Percentiles rank a stretch among this genome's conserved stretches.
These are phyloP conservation scores for Mythimna ferrago DNA, from an alignment of 2,888 invertebrate species.

Conservation along the genomic window DNA sequence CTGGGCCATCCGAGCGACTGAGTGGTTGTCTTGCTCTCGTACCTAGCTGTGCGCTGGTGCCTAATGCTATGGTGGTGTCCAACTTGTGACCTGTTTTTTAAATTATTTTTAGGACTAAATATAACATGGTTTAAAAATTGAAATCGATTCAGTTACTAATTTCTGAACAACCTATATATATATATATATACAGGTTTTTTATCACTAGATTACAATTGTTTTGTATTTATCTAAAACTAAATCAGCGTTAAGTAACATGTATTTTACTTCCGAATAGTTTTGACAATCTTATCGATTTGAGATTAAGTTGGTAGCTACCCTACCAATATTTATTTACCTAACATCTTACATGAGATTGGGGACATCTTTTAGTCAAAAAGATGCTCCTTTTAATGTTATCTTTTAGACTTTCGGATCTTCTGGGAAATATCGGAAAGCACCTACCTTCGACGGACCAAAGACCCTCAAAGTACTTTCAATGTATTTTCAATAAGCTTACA, in stretches of 20 bases:
- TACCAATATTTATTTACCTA: conserved; percentile 4
- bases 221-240: too few species aligned
- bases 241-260: neutral
- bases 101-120: too few species aligned
- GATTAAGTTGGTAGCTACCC: neutral
- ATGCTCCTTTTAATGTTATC: neutral
- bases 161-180: too few species aligned
- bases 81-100: too few species aligned
- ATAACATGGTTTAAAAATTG: too few species aligned
- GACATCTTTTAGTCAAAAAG: conserved; percentile 10
- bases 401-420: neutral
- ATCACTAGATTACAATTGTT: too few species aligned
- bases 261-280: neutral
- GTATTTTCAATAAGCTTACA: neutral
- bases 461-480: neutral
- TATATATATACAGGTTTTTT: too few species aligned
- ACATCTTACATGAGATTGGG: neutral
- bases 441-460: neutral
- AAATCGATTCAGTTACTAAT: too few species aligned
- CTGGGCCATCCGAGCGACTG: too few species aligned
- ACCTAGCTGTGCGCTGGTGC: too few species aligned
- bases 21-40: too few species aligned
- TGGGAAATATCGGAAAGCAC: neutral
- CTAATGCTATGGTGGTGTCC: too few species aligned
- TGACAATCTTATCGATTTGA: neutral